A percentile compares a stretch with the other conserved stretches of the same genome.
phyloP scores from a whole-genome alignment of 2,113 vertebrate species.

The Thryonomys swinderianus region DNA sequence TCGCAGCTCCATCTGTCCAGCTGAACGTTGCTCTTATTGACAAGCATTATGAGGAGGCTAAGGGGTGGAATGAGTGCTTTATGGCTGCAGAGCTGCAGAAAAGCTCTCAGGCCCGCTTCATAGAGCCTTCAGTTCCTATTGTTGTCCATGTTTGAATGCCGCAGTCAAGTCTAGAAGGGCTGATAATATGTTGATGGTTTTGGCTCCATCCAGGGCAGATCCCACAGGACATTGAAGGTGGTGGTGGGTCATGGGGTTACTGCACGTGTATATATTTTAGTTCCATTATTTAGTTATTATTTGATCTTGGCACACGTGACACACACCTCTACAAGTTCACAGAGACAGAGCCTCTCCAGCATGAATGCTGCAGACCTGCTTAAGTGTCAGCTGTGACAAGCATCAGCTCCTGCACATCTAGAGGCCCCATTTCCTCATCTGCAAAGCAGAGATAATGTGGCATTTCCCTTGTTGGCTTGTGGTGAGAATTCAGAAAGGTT shows the following conservation, averaged over 20 bases:
- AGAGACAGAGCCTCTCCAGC: neutral
- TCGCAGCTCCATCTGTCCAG: neutral
- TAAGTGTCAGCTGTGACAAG: neutral
- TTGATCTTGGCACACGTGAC: neutral
- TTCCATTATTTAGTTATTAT: neutral
- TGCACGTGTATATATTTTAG: neutral
- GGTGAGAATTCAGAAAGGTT: neutral
- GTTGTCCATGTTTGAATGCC: neutral
- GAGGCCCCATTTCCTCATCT: neutral
- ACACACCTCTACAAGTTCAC: neutral
- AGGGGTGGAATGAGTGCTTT: neutral
- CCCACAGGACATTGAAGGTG: neutral
- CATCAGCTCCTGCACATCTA: neutral
- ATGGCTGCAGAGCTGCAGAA: neutral
- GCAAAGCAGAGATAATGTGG: neutral
- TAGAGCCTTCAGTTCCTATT: neutral
- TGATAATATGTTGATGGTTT: no score
- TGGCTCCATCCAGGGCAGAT: no score
- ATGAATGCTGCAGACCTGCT: neutral
- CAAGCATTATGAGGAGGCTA: accelerated
- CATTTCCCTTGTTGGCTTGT: neutral
- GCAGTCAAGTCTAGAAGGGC: neutral
- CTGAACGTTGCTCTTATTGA: neutral
- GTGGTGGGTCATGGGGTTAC: no score
- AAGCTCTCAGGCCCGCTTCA: neutral